phyloP scores from a whole-genome alignment of 2,888 invertebrate species.

The Drosophila anomalata region DNA sequence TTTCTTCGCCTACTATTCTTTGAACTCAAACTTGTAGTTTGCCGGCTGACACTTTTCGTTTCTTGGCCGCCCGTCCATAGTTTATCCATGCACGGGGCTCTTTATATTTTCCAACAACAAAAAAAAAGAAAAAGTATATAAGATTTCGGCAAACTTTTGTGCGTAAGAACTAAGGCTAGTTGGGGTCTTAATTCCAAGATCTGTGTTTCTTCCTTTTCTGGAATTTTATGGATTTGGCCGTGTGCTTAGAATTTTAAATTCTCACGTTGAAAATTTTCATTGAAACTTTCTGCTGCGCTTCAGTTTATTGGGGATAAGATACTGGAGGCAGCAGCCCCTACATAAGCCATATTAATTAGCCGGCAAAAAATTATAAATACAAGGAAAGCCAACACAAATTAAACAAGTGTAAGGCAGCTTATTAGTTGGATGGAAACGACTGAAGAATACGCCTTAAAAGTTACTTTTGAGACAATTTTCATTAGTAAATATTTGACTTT shows the following conservation, averaged over 20 bases:
- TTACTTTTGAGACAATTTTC: too few species aligned
- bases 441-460: not conserved
- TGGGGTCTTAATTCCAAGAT: slow-evolving; percentile 47
- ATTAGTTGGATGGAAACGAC: not conserved
- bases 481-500: too few species aligned
- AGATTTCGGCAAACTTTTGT: slow-evolving; percentile 12
- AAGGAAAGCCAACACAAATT: slow-evolving; percentile 21
- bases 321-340: slow-evolving; percentile 23
- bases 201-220: slow-evolving; percentile 22
- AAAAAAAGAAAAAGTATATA: slow-evolving; percentile 10
- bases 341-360: slow-evolving; percentile 61
- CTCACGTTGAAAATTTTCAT: slow-evolving; percentile 25
- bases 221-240: slow-evolving; percentile 59
- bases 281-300: slow-evolving; percentile 38
- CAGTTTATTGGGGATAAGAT: slow-evolving; percentile 37
- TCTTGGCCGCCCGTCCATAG: slow-evolving; percentile 52
- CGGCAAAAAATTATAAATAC: slow-evolving; percentile 41
- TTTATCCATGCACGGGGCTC: slow-evolving; percentile 48
- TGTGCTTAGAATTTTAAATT: slow-evolving; percentile 56
- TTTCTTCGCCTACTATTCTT: slow-evolving; percentile 28
- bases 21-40: slow-evolving; percentile 46
- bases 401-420: slow-evolving; percentile 13
- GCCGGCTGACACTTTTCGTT: slow-evolving; percentile 73
- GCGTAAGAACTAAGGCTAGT: slow-evolving; percentile 44
- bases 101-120: slow-evolving; percentile 31